Percentiles rank a stretch among this genome's conserved stretches.
Conservation (phyloP, 2,797 vertebrate genomes). For the Eidolon dupreanum region DNA sequence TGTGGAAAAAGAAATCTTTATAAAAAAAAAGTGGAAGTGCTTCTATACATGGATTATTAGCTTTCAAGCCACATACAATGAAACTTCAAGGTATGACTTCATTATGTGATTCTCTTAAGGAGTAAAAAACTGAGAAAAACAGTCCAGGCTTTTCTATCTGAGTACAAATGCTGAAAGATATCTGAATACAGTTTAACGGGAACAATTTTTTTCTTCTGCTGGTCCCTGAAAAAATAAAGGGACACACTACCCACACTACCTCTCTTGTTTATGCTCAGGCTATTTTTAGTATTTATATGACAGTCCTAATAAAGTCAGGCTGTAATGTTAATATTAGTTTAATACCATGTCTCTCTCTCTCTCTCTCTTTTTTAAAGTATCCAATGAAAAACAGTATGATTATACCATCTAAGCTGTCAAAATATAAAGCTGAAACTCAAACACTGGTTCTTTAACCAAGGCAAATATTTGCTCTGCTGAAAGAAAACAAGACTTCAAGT, state of each 20-base stretch:
- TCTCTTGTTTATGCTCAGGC: not conserved
- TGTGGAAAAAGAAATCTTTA: not conserved
- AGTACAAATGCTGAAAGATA: not conserved
- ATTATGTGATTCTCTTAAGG: not conserved
- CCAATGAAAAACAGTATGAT: not conserved
- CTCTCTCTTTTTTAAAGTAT: not conserved
- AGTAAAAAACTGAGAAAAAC: not conserved
- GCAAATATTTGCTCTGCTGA: slow-evolving; percentile 56
- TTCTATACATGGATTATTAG: not conserved
- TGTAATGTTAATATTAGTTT: slow-evolving; percentile 6
- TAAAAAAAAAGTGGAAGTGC: not conserved
- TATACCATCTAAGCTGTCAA: slow-evolving; percentile 21
- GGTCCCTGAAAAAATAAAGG: not conserved
- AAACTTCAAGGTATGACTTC: not conserved
- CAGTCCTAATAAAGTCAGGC: not conserved
- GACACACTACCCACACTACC: not conserved
- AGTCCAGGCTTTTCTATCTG: not conserved
- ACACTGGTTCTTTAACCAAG: slow-evolving; percentile 32
- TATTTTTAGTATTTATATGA: slow-evolving; percentile 19
- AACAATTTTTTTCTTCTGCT: not conserved
- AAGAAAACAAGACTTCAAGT: slow-evolving; percentile 52
- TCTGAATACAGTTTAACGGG: not conserved
- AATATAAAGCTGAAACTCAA: slow-evolving; percentile 57
- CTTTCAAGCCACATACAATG: not conserved
- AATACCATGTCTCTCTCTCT: not conserved